Conservation (phyloP, 2,888 invertebrate species). For the Petrolisthes cinctipes region DNA sequence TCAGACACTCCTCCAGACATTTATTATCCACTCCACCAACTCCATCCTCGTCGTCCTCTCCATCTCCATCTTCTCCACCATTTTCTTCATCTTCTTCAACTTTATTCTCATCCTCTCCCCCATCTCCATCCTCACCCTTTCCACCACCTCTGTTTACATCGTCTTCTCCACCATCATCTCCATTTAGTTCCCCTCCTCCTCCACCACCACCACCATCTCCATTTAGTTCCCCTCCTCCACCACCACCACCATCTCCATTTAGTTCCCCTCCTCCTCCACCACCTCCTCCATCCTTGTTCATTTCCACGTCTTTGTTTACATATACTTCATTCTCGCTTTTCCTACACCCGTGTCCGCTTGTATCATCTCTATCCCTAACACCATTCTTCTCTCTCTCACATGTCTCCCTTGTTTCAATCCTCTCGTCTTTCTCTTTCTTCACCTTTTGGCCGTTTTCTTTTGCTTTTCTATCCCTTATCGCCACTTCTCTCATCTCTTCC, state of each 20-base stretch:
- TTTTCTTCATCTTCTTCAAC: background rate
- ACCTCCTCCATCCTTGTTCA: background rate
- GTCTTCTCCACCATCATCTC: background rate
- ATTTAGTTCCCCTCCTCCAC: background rate
- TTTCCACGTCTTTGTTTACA: background rate
- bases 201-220: background rate
- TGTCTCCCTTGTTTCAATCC: too few relatives aligned
- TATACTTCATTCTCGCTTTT: background rate
- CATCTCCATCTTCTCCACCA: background rate
- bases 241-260: background rate
- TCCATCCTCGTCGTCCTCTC: background rate
- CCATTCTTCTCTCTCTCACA: too few relatives aligned
- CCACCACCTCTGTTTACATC: background rate
- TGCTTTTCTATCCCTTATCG: too few relatives aligned
- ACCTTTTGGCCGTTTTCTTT: too few relatives aligned
- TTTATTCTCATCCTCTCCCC: background rate
- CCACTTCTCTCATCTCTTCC: too few relatives aligned
- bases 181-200: background rate
- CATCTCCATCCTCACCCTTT: too few relatives aligned
- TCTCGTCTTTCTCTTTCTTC: too few relatives aligned
- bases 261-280: background rate
- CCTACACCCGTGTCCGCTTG: too few relatives aligned
- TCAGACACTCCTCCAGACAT: conserved; percentile 2
- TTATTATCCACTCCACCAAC: background rate
- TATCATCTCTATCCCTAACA: too few relatives aligned